Evolutionary conservation across 2,888 invertebrate genomes (phyloP), one percentile per base, ranked within the genome.

Genomic region (Petrolisthes manimaculis): DNA sequence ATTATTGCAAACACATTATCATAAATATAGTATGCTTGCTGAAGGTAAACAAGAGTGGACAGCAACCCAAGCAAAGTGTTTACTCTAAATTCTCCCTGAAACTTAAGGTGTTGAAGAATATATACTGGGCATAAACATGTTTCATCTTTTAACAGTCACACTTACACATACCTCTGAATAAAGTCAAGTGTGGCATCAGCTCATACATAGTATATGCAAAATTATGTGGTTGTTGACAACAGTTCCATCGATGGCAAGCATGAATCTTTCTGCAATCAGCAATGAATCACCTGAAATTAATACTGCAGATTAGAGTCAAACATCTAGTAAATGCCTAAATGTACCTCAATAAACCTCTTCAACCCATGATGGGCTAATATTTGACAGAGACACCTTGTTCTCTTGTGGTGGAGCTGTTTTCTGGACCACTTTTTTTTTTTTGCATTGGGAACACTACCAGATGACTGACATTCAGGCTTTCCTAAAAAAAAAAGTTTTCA

Each of bases 131-230:
- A 24, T 75, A 75, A 37, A 37, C 75, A 75, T 37, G 24, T 24
- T 75, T n/a, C 3, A 75, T n/a, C 75, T 9, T 75, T 75, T 18
- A 9, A 75, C 8, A 75, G n/a, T 75, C 21, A 75, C 12, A 18
- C n/a, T 18, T 18, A 75, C 75, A 75, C 21, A 75, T 75, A 75
- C 75, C 12, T 75, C 37, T 75, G 61, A 24, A 75, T 37, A 75
- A 75, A 75, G 9, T 75, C 75, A n/a, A 75, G 75, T 75, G 75
- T 75, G 75, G 75, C 75, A 75, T 75, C 75, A 75, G 24, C 75
- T 37, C 4, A 75, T n/a, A 75, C 9, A 75, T 75, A 75, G 37
- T n/a, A 75, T 9, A 4, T 3, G 9, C 8, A 75, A 75, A 75
- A 75, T 21, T 12, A 24, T 12, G 37, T 75, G 75, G 21, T n/a